phyloP scores from a whole-genome alignment of 53 echinoderm and acorn worm species.

The Crossaster papposus region DNA sequence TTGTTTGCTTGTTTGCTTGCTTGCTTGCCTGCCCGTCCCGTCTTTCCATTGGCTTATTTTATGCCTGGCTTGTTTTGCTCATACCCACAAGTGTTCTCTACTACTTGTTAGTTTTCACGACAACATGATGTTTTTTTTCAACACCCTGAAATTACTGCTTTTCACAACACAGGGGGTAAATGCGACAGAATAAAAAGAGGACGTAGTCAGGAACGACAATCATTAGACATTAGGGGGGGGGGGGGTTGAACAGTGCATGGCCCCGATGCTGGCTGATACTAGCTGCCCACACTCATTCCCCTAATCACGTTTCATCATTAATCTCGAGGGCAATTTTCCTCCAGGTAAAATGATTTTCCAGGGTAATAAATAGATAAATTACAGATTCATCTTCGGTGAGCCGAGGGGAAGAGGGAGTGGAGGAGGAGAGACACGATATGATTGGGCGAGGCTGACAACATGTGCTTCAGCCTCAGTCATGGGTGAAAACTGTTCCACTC shows the following conservation, averaged over 20 bases:
- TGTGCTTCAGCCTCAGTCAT: slow-evolving; percentile 33
- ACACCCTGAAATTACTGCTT: not conserved
- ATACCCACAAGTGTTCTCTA: slow-evolving; percentile 2
- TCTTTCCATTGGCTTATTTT: not conserved
- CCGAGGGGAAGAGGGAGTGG: not conserved
- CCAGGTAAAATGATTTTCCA: slow-evolving; percentile 34
- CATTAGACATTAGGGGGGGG: not conserved
- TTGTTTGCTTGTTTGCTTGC: not conserved
- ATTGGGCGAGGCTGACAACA: slow-evolving; percentile 16
- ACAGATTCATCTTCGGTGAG: slow-evolving; percentile 47
- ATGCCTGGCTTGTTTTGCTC: not conserved
- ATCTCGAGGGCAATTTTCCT: slow-evolving; percentile 39
- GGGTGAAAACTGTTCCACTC: slow-evolving; percentile 46
- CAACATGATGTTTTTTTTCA: slow-evolving; percentile 5
- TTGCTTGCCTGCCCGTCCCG: not conserved
- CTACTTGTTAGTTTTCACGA: slow-evolving; percentile 19
- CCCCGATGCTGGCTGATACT: not conserved
- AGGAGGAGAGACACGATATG: too few relatives aligned
- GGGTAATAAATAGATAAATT: slow-evolving; percentile 46
- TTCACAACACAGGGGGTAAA: not conserved
- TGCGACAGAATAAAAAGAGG: not conserved
- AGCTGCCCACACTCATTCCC: not conserved
- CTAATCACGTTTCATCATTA: slow-evolving; percentile 22
- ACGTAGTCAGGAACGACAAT: not conserved
- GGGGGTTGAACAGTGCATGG: not conserved